Base-by-base conservation (phyloP, 2,113 vertebrate genomes). In the Malaclemys terrapin region DNA sequence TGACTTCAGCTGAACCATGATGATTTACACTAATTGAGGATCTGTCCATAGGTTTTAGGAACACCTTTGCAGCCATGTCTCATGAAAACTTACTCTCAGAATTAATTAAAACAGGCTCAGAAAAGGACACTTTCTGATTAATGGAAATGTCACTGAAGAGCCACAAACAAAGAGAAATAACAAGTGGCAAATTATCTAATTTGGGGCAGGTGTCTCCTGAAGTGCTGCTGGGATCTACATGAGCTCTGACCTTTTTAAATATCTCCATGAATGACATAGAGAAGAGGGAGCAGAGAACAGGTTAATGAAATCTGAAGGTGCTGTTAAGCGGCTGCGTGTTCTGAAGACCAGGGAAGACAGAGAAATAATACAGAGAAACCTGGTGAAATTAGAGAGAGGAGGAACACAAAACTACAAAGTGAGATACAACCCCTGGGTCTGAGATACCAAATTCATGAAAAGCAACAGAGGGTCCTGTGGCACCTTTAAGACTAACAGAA, bases 71-170 rank as follows among this genome's bases (percentile, higher is more conserved):
- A 8, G 0, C 62, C 69, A n/a, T 11, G 10, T 8, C 53, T 80
- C 45, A 25, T 2, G 17, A 29, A 89, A 88, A 94, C 27, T 80
- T 93, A 35, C 49, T 27, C 84, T 88, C 35, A 90, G 35, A 80
- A 94, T 91, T 90, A 91, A 91, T 82, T 89, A 90, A 95, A 84
- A 50, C 35, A 47, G 27, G 13, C 16, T 81, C 42, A 94, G 49
- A 45, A 29, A 29, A 49, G 38, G 56, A 17, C 82, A 10, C 9
- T 7, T 91, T 57, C 11, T 75, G 42, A 49, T 72, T 19, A 80
- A 42, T 69, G 38, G 90, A 96, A 96, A 92, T 78, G 56, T 89
- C 22, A 3, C 5, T 82, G 38, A 94, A 95, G 50, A 88, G 5
- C 35, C 57, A 47, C 38, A 47, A 91, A 16, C 85, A 84, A 93